Percentiles rank a stretch among this genome's conserved stretches.
These are phyloP conservation scores for Eupithecia pulchellata DNA, from an alignment of 2,888 invertebrate genomes.

Conservation along the genomic window DNA sequence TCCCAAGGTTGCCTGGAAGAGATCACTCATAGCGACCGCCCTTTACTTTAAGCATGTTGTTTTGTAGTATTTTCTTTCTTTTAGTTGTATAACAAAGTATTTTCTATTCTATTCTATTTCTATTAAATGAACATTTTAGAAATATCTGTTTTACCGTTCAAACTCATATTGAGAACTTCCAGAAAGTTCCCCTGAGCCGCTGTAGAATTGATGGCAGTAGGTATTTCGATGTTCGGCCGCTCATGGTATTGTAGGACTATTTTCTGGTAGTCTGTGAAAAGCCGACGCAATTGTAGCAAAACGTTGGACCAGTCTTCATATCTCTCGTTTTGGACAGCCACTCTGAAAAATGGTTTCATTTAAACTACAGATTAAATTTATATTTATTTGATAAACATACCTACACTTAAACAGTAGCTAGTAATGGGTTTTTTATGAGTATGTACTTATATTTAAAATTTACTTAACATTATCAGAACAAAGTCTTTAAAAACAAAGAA, in stretches of 20 bases:
- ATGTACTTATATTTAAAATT: too few relatives aligned
- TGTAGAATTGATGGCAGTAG: constrained; percentile 93
- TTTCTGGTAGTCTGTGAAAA: constrained; percentile 96
- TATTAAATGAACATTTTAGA: neutral
- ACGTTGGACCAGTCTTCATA: constrained; percentile 98
- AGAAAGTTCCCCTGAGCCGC: constrained; percentile 98
- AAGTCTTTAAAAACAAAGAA: too few relatives aligned
- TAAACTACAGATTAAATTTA: neutral
- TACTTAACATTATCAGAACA: too few relatives aligned
- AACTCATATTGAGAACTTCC: constrained; percentile 99
- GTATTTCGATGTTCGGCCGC: constrained; percentile 88
- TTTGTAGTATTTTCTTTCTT: too few relatives aligned
- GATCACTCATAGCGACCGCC: too few relatives aligned
- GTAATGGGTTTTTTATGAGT: too few relatives aligned
- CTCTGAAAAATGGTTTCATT: constrained; percentile 81
- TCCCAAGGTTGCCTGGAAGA: too few relatives aligned
- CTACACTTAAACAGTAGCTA: too few relatives aligned
- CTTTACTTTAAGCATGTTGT: too few relatives aligned
- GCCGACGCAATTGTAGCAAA: constrained; percentile 92
- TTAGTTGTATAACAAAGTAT: too few relatives aligned
- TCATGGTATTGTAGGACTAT: constrained; percentile 95
- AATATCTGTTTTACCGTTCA: constrained; percentile 89
- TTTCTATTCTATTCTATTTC: too few relatives aligned
- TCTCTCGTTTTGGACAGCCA: constrained; percentile 98
- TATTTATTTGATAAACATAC: too few relatives aligned